Evolutionary conservation across 2,113 vertebrate genomes (phyloP).

Genomic region (Oenanthe melanoleuca): DNA sequence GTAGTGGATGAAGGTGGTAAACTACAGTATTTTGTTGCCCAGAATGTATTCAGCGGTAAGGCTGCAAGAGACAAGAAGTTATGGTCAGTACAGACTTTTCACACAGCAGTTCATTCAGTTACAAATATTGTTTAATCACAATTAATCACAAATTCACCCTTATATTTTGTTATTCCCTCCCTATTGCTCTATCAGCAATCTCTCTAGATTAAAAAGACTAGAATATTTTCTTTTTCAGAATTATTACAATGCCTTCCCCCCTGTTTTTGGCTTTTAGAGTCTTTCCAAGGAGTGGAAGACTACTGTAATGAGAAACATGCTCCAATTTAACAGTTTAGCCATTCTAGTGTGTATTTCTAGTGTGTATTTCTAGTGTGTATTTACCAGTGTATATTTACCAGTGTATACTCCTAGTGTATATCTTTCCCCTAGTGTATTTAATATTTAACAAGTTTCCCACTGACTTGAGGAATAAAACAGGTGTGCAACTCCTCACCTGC

Average conservation of each 20-base stretch:
- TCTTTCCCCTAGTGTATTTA: neutral
- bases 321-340: neutral
- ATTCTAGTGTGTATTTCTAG: too few relatives aligned
- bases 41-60: constrained; percentile 77
- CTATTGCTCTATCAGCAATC: neutral
- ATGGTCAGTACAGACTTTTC: neutral
- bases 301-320: rapidly evolving
- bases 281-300: neutral
- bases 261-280: neutral
- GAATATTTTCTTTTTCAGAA: neutral
- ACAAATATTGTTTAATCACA: neutral
- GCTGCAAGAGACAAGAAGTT: constrained; percentile 75
- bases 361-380: too few relatives aligned
- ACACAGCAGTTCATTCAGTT: neutral
- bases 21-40: constrained; percentile 72
- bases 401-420: too few relatives aligned
- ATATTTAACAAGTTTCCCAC: neutral
- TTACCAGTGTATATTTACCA: too few relatives aligned
- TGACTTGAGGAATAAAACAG: neutral
- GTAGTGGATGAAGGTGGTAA: constrained; percentile 74
- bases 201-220: neutral
- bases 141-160: neutral
- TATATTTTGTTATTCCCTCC: neutral
- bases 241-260: neutral
- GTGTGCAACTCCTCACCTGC: neutral